Evolutionary conservation across 2,797 vertebrate genomes (phyloP).

Genomic region (Myioborus miniatus): DNA sequence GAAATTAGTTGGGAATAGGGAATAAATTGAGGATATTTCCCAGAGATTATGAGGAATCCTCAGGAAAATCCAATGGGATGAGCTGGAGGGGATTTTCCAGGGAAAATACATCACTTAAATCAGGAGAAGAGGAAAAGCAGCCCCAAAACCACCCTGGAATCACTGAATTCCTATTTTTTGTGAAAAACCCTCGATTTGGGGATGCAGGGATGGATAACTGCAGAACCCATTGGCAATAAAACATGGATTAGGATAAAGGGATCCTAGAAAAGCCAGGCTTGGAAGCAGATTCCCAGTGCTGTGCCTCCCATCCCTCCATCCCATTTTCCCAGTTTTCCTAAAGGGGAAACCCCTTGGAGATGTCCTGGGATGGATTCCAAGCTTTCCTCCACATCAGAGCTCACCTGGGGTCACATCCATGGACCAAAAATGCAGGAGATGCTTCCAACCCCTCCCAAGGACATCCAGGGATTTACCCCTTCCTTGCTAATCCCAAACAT

Average conservation of each 20-base stretch:
- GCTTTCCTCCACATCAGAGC: background rate
- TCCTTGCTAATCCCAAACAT: background rate
- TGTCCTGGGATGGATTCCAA: background rate
- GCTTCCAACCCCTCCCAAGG: accelerated
- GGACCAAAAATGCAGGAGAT: background rate
- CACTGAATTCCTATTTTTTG: background rate
- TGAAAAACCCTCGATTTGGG: background rate
- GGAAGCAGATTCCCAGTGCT: background rate
- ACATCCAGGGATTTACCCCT: background rate
- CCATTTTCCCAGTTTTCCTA: background rate
- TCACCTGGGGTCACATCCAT: accelerated
- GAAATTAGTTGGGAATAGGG: background rate
- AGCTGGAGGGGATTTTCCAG: background rate
- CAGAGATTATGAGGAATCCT: background rate
- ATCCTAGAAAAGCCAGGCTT: background rate
- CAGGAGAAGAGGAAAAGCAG: background rate
- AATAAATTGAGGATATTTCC: background rate
- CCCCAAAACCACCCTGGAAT: background rate
- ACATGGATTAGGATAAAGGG: background rate
- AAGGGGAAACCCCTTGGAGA: background rate
- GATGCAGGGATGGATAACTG: background rate
- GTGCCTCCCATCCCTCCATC: background rate
- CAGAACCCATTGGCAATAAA: background rate
- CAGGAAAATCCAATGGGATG: background rate
- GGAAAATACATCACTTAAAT: background rate